phyloP scores from a whole-genome alignment of 1,140 invertebrate genomes.

The Ceratosolen solmsi region DNA sequence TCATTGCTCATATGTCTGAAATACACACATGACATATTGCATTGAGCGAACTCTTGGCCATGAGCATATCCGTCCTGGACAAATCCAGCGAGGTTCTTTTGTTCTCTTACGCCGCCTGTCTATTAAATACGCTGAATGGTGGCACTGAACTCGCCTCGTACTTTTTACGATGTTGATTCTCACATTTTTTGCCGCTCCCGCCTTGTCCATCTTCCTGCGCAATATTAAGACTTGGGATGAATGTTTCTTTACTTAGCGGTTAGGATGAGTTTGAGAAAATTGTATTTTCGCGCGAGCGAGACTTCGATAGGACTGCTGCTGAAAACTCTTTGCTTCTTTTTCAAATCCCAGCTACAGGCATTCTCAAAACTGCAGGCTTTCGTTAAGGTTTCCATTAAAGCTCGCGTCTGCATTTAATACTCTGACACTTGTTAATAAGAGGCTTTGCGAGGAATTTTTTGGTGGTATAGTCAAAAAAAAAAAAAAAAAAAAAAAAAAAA shows the following conservation, averaged over 20 bases:
- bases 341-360: neutral
- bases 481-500: too few relatives aligned
- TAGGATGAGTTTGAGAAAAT: conserved; percentile 7
- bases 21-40: conserved; percentile 11
- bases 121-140: conserved; percentile 3
- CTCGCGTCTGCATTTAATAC: too few relatives aligned
- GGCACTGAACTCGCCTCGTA: conserved; percentile 27
- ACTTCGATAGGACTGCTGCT: neutral
- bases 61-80: conserved; percentile 12
- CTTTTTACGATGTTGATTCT: conserved; percentile 49
- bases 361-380: neutral
- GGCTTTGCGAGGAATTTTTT: too few relatives aligned
- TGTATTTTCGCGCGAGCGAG: neutral
- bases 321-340: neutral
- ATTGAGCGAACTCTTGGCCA: conserved; percentile 24
- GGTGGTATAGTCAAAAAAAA: too few relatives aligned
- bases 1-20: neutral
- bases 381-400: too few relatives aligned
- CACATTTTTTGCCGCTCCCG: conserved; percentile 11
- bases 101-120: conserved; percentile 38
- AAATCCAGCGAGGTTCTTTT: conserved; percentile 41
- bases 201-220: neutral
- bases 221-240: conserved; percentile 7
- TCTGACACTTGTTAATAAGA: too few relatives aligned
- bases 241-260: neutral